Evolutionary conservation across 1,140 invertebrate genomes (phyloP).

Genomic region (Drosophila cardini): DNA sequence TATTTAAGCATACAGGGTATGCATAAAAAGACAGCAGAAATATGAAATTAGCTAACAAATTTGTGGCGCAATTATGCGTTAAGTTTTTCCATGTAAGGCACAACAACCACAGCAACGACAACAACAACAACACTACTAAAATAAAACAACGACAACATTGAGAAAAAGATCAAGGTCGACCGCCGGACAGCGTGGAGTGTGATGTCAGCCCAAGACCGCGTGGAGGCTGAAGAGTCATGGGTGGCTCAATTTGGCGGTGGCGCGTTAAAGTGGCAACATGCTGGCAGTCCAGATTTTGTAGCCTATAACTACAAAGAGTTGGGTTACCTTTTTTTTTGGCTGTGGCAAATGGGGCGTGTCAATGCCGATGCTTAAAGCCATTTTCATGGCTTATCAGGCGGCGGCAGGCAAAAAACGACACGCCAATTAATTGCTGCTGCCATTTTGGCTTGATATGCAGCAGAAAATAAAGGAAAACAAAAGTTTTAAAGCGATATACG

Average conservation of each 20-base stretch:
- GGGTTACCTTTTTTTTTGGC: not conserved
- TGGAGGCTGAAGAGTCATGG: constrained; percentile 56
- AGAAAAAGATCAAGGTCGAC: constrained; percentile 70
- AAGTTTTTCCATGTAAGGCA: constrained; percentile 49
- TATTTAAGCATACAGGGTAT: constrained; percentile 22
- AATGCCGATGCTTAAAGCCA: constrained; percentile 74
- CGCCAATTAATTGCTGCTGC: constrained; percentile 79
- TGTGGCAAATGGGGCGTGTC: constrained; percentile 61
- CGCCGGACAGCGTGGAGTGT: constrained; percentile 40
- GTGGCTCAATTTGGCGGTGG: constrained; percentile 62
- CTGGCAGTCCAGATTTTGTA: constrained; percentile 8
- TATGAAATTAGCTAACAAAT: constrained; percentile 74
- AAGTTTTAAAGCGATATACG: constrained; percentile 13
- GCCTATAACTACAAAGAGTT: no score
- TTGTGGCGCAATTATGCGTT: constrained; percentile 78
- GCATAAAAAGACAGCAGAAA: constrained; percentile 6
- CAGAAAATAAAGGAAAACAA: constrained; percentile 45
- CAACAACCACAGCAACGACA: constrained; percentile 1
- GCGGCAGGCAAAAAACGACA: constrained; percentile 44
- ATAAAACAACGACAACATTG: constrained; percentile 12
- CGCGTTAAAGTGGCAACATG: constrained; percentile 78
- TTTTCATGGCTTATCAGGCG: constrained; percentile 71
- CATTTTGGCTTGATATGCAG: constrained; percentile 71
- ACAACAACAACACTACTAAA: constrained; percentile 8
- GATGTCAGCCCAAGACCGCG: constrained; percentile 60